Conservation (phyloP, 2,797 vertebrate genomes). For the Poecile montanus region DNA sequence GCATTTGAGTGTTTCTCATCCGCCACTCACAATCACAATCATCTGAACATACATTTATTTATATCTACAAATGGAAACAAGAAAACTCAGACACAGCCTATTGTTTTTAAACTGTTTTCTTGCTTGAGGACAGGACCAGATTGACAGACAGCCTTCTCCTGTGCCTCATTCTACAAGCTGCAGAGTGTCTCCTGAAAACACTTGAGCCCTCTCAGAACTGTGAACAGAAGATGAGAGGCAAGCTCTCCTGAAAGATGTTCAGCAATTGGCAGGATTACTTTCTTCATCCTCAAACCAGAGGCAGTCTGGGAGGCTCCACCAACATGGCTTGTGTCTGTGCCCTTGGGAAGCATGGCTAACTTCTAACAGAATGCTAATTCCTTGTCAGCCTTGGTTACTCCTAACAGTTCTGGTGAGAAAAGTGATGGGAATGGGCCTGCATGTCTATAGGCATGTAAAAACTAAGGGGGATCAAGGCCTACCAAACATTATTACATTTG, state of each 20-base stretch:
- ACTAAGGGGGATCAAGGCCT: neutral
- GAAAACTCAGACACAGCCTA: neutral
- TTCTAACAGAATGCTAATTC: neutral
- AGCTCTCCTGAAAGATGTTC: neutral
- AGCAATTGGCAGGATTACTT: neutral
- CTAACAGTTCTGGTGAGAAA: neutral
- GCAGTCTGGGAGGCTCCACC: neutral
- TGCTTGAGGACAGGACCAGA: neutral
- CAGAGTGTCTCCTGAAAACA: neutral
- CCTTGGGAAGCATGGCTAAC: neutral
- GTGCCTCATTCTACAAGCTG: neutral
- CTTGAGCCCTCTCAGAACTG: neutral
- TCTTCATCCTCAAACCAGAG: neutral
- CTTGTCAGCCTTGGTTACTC: neutral
- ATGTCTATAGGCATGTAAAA: neutral
- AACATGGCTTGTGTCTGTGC: neutral
- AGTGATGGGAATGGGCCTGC: neutral
- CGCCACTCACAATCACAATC: constrained; percentile 54
- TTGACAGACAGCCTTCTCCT: neutral
- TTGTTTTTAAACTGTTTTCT: constrained; percentile 10
- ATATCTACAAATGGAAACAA: neutral
- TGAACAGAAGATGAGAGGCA: neutral
- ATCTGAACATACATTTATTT: constrained; percentile 10
- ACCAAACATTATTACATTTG: neutral
- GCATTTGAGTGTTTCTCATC: constrained; percentile 29